phyloP scores from a whole-genome alignment of 1,140 invertebrate genomes.

The Cyrtorhinus lividipennis region DNA sequence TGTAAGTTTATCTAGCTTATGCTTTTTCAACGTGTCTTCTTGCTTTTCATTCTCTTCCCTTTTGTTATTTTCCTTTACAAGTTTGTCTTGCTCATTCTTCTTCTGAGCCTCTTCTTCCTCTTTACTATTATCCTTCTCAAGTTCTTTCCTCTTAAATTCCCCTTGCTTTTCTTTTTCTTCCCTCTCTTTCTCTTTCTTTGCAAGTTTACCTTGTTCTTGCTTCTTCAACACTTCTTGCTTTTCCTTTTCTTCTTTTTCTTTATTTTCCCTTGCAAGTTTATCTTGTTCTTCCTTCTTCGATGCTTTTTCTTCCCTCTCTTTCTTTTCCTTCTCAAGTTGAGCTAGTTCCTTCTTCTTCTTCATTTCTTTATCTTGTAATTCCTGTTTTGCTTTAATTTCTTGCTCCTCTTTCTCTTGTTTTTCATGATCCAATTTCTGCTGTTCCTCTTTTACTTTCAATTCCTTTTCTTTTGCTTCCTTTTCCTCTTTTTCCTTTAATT shows the following conservation, averaged over 20 bases:
- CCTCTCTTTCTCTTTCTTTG: slow-evolving; percentile 4
- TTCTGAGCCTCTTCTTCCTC: background rate
- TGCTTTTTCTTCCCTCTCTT: no score
- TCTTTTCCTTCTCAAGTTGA: no score
- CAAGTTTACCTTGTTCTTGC: slow-evolving; percentile 4
- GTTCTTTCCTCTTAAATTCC: slow-evolving; percentile 16
- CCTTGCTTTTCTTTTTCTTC: slow-evolving; percentile 15
- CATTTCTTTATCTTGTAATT: background rate
- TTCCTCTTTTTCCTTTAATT: background rate
- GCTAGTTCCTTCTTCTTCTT: no score
- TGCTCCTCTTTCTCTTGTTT: no score
- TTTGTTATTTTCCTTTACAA: slow-evolving; percentile 5
- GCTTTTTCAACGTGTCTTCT: no score
- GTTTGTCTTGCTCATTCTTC: slow-evolving; percentile 6
- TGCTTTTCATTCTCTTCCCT: no score
- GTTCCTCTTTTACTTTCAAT: no score
- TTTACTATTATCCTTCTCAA: slow-evolving; percentile 17
- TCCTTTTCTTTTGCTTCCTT: background rate
- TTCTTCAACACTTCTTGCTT: background rate
- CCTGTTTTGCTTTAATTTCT: background rate
- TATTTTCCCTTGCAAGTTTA: no score
- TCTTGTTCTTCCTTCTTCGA: no score
- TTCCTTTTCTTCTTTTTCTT: background rate
- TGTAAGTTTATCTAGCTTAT: no score
- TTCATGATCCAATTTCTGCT: no score